Base-by-base conservation (phyloP, 2,888 invertebrate species). In the Dione vanillae region DNA sequence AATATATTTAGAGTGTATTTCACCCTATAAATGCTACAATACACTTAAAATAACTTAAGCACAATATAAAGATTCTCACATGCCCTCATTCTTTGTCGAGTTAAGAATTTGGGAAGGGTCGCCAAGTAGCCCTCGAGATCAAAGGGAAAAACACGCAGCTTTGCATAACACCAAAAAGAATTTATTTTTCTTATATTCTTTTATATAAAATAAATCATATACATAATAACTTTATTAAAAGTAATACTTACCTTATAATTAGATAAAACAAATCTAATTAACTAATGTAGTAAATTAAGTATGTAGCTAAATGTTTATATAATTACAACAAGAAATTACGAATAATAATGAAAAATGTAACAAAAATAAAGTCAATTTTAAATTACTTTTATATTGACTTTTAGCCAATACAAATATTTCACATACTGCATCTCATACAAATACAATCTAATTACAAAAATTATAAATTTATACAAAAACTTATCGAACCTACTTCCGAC, bases 101-200 rank as follows among this genome's bases (percentile, higher is more conserved):
- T 45, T 12, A 70, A 70, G 59, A 70, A 70, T 66, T 70, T 45
- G 41, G 70, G 19, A 66, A 66, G 66, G 65, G 66, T 66, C 59
- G 20, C 51, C 49, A 45, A 70, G 66, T 70, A 59, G 66, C 66
- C 66, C 70, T 66, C 49, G 61, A 70, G 58, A 70, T 66, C 41
- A 66, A 61, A 70, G 66, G 66, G 61, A 52, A 66, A 61, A 70
- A 61, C 43, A 65, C 58, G 45, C 45, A 52, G 45, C 61, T 59
- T 59, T 45, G 52, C 59, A 70, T 69, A 35, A 70, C 59, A 66
- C 61, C 16, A 66, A 59, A 66, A 49, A 51, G 40, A 27, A 45
- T 14, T 66, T 27, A 7, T 11, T 16, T 37, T 19, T 11, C 35
- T 37, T 19, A 62, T 54, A 47, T 54, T n/a, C 2, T 27, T 27